Base-by-base conservation (phyloP, 2,888 invertebrate species). In the Tribolium freemani region DNA sequence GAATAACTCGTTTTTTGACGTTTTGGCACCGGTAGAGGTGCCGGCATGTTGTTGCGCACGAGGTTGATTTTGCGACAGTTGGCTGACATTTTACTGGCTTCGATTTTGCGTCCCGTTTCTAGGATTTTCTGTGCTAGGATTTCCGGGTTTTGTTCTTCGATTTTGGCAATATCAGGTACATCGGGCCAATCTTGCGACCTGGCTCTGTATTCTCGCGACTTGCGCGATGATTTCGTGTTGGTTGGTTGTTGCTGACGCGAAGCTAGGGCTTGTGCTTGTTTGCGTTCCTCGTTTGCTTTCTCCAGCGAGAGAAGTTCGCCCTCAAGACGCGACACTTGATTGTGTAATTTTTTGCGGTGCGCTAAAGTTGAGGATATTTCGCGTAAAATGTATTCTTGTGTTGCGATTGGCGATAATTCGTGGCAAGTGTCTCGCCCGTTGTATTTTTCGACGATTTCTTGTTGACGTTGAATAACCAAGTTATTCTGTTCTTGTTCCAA, bases 131-230 rank as follows among this genome's bases (percentile, higher is more conserved):
- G 94, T 0, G 96, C 96, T 64, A 96, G 87, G 61, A 96, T 90
- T 86, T 96, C 96, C 0, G 96, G 96, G 87, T 96, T 96, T 84
- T 95, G 95, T 84, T 96, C 96, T 83, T 96, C 94, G 72, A 96
- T 96, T 86, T 96, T 96, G 0, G 94, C 94, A 61, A 96, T 91
- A 79, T 96, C 95, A 1, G 96, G 96, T 30, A 96, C 93, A 80
- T 96, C 95, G 0, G 96, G 96, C 96, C 96, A 96, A 83, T 96
- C 96, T 82, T 96, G 95, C 0, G 95, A 94, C 1, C 96, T 90
- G 4, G 93, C 92, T 11, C 95, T 89, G 79, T 93, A 91, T 78
- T 95, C 94, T 11, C 93, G 87, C 70, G 88, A 89, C 80, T 92
- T 91, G 26, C 94, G 88, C 0, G 89, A 86, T 74, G 77, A 83